A percentile compares a stretch with the other conserved stretches of the same genome.
These are phyloP conservation scores for Tachina grossa DNA, from an alignment of 2,888 invertebrate genomes.

Conservation along the genomic window DNA sequence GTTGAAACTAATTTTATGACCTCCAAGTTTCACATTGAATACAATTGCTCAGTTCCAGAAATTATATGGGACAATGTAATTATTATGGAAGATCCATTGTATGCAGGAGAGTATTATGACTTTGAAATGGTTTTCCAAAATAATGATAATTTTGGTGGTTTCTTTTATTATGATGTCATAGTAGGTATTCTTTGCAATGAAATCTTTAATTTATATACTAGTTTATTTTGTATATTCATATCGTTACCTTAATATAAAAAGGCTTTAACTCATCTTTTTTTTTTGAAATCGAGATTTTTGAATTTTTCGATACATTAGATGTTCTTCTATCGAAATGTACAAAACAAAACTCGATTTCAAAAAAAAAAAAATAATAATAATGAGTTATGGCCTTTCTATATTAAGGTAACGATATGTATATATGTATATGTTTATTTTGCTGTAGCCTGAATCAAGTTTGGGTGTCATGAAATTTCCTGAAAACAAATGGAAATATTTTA, in stretches of 20 bases:
- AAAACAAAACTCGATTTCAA: too few species aligned
- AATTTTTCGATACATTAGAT: too few species aligned
- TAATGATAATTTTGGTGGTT: slow-evolving; percentile 75
- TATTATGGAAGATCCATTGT: slow-evolving; percentile 73
- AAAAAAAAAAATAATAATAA: too few species aligned
- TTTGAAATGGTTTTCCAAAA: slow-evolving; percentile 78
- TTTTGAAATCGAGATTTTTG: too few species aligned
- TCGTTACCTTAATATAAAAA: too few species aligned
- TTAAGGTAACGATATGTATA: too few species aligned
- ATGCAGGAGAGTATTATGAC: slow-evolving; percentile 76
- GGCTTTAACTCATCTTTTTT: too few species aligned
- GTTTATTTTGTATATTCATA: too few species aligned
- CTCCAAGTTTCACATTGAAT: slow-evolving; percentile 76
- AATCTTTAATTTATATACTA: neutral
- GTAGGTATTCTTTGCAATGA: slow-evolving; percentile 72
- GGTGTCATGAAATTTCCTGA: slow-evolving; percentile 76
- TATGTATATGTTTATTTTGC: neutral
- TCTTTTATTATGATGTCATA: slow-evolving; percentile 78
- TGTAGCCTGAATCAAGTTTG: slow-evolving; percentile 70
- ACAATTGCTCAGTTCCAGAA: slow-evolving; percentile 76
- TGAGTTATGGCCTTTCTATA: too few species aligned
- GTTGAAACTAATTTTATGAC: slow-evolving; percentile 75
- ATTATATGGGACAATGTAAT: slow-evolving; percentile 74
- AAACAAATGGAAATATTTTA: slow-evolving; percentile 77
- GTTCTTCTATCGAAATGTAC: too few species aligned